These are phyloP conservation scores for Bagarius yarrelli DNA, from an alignment of 2,113 vertebrate genomes.

Conservation along the genomic window DNA sequence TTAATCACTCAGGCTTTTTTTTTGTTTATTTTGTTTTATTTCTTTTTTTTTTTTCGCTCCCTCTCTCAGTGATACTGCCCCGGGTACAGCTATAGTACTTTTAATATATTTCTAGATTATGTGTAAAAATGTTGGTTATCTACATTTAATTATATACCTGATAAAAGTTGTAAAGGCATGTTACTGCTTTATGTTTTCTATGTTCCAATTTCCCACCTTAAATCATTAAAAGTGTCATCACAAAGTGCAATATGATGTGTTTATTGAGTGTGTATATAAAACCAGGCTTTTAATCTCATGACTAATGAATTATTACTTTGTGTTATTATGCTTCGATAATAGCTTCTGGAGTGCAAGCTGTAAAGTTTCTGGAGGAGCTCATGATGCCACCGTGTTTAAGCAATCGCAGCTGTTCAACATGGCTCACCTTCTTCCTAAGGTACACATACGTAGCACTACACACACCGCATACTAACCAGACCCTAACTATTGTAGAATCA, in stretches of 20 bases:
- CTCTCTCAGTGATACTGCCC: too few relatives aligned
- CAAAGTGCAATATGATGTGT: neutral
- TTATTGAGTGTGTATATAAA: neutral
- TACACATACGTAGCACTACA: neutral
- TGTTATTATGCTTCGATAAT: neutral
- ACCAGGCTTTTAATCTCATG: neutral
- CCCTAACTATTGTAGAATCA: neutral
- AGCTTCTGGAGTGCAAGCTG: slow-evolving; percentile 17
- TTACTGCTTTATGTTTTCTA: too few relatives aligned
- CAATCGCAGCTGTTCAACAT: slow-evolving; percentile 3
- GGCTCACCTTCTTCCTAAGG: slow-evolving; percentile 8
- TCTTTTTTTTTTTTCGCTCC: too few relatives aligned
- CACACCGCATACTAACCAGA: neutral
- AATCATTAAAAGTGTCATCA: neutral
- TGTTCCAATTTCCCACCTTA: too few relatives aligned
- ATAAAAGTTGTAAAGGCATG: neutral
- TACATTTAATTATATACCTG: neutral
- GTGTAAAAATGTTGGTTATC: too few relatives aligned
- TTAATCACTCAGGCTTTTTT: too few relatives aligned
- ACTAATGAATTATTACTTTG: neutral
- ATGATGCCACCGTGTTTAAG: slow-evolving; percentile 9
- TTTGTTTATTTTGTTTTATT: too few relatives aligned
- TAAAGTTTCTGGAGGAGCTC: slow-evolving; percentile 3
- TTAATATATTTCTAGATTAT: too few relatives aligned
- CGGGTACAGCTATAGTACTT: too few relatives aligned